These are phyloP conservation scores for Marisa cornuarietis DNA, from an alignment of 1,140 invertebrate genomes.

Conservation along the genomic window DNA sequence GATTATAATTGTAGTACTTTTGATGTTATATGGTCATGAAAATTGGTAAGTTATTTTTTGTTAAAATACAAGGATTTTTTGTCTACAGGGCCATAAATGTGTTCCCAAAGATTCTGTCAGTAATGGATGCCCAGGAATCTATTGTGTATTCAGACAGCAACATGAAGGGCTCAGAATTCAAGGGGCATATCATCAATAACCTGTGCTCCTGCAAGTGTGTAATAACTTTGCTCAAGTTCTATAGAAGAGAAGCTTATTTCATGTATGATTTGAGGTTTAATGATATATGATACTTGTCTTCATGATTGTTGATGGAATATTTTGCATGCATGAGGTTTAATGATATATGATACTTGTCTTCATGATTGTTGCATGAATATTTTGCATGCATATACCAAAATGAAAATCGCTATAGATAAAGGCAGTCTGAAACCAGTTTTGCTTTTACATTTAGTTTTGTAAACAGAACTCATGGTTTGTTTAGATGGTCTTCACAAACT, in stretches of 20 bases:
- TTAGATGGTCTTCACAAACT: conserved; percentile 56
- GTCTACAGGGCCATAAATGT: conserved; percentile 53
- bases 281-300: neutral
- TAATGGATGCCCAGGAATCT: conserved; percentile 46
- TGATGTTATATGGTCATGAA: neutral
- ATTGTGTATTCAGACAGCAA: conserved; percentile 50
- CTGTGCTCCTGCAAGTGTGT: conserved; percentile 59
- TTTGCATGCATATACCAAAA: no score
- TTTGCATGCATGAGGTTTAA: neutral
- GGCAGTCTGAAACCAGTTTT: neutral
- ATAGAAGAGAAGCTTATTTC: neutral
- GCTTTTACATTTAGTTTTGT: conserved; percentile 9
- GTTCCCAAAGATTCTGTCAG: conserved; percentile 59
- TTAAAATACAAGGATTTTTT: neutral
- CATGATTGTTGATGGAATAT: neutral
- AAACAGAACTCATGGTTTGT: neutral
- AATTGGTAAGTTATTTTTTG: conserved; percentile 1
- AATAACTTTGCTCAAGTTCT: no score
- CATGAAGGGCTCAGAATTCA: conserved; percentile 58
- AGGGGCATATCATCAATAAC: conserved; percentile 59
- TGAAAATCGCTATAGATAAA: neutral
- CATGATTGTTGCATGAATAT: neutral
- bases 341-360: neutral
- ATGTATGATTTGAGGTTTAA: neutral
- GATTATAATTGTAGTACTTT: neutral